A percentile compares a stretch with the other conserved stretches of the same genome.
phyloP scores from a whole-genome alignment of 2,113 vertebrate species.

The Oxygymnocypris stewartii region DNA sequence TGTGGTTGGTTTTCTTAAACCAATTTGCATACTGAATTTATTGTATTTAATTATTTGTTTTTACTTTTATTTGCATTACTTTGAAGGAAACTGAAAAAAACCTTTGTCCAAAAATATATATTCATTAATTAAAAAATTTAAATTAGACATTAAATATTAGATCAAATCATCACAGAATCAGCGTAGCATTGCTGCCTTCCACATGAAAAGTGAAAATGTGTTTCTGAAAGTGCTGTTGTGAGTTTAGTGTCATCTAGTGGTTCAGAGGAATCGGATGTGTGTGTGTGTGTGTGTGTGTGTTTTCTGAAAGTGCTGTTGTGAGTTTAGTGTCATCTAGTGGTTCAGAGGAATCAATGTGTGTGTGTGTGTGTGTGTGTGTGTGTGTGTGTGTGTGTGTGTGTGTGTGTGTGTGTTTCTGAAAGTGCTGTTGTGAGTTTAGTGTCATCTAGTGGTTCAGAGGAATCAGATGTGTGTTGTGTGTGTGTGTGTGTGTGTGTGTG shows the following conservation, averaged over 20 bases:
- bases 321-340: not conserved
- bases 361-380: not conserved
- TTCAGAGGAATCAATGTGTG: not conserved
- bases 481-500: no score
- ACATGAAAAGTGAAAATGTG: not conserved
- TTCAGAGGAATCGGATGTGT: not conserved
- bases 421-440: no score
- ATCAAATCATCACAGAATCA: no score
- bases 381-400: no score
- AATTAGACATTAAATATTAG: no score
- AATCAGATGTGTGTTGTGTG: no score
- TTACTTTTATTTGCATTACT: not conserved
- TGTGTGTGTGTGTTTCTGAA: no score
- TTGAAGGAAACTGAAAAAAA: not conserved
- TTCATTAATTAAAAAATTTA: no score
- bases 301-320: conserved; percentile 45
- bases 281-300: not conserved
- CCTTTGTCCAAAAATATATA: no score
- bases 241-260: not conserved
- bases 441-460: no score
- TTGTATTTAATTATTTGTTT: not conserved
- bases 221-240: not conserved
- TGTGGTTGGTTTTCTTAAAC: no score
- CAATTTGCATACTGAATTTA: not conserved
- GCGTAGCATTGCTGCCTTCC: not conserved